These are phyloP conservation scores for Danio aesculapii DNA, from an alignment of 2,797 vertebrate species.

Conservation along the genomic window DNA sequence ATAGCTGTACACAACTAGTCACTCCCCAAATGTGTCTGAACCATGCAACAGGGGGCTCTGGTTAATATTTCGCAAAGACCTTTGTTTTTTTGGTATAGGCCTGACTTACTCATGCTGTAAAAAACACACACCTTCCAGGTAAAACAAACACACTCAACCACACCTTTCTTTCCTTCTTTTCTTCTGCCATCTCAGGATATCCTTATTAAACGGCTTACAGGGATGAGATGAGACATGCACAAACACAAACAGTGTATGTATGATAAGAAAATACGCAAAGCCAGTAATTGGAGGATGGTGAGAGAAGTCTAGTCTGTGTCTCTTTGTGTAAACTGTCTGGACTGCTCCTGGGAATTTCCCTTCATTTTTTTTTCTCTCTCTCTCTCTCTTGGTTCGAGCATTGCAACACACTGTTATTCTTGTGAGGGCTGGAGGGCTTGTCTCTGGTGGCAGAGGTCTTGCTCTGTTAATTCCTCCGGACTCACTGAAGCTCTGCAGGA, in stretches of 20 bases:
- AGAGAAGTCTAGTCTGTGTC: slow-evolving; percentile 53
- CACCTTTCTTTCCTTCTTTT: slow-evolving; percentile 13
- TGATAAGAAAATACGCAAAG: slow-evolving; percentile 35
- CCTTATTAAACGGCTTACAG: slow-evolving; percentile 35
- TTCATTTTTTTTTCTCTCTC: slow-evolving; percentile 12
- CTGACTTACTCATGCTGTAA: background rate
- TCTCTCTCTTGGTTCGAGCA: slow-evolving; percentile 1
- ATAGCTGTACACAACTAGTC: too few relatives aligned
- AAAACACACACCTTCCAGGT: slow-evolving; percentile 25
- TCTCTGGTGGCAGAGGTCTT: slow-evolving; percentile 46
- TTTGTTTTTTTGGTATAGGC: background rate
- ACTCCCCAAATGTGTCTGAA: too few relatives aligned
- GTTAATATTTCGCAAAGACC: background rate
- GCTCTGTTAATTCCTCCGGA: slow-evolving; percentile 43
- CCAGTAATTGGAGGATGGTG: slow-evolving; percentile 53
- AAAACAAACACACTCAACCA: slow-evolving; percentile 51
- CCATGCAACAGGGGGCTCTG: background rate
- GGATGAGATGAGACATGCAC: slow-evolving; percentile 40
- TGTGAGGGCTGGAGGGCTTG: slow-evolving; percentile 38
- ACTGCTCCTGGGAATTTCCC: slow-evolving; percentile 59
- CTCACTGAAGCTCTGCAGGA: slow-evolving; percentile 48
- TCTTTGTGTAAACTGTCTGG: slow-evolving; percentile 60
- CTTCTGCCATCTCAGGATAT: slow-evolving; percentile 21
- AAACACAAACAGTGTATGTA: slow-evolving; percentile 32
- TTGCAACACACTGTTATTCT: slow-evolving; percentile 54